Base-by-base conservation (phyloP, 1,140 invertebrate species). In the Oedothorax gibbosus region DNA sequence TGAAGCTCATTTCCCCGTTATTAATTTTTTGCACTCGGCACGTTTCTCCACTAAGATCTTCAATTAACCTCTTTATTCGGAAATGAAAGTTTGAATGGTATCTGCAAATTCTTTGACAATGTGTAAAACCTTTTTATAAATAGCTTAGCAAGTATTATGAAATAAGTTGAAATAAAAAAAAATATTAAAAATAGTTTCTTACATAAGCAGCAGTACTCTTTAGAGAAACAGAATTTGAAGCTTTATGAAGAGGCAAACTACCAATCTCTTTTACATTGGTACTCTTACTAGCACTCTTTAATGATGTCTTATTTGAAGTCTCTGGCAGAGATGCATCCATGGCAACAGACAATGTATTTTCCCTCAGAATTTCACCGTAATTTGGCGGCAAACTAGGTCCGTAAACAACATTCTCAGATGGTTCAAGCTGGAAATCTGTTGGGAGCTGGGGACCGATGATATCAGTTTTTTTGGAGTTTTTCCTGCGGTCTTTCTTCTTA, bases 371-470 rank as follows among this genome's bases (percentile, higher is more conserved):
- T 2, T 35, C 35, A 15, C 10, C 10, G 18, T 8, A 9, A 50
- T 53, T 51, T 71, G 35, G 35, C 35, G 35, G 35, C 18, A 9
- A 50, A 71, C 18, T 51, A 8, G 3, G 50, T 51, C 53, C 68
- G 9, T 71, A 7, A 18, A n/a, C 50, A 12, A 8, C 7, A n/a
- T 15, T n/a, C 4, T n/a, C 1, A 51, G 50, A 2, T 12, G n/a
- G 15, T 11, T 69, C 50, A 50, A 56, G 50, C 12, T 20, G 54
- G 54, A 65, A 66, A 49, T 66, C 51, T n/a, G 57, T 57, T 51
- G 86, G 86, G 9, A 86, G 53, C 11, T 75, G 71, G 11, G 86
- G 86, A 11, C 86, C 82, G 64, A 72, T 84, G n/a, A 71, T 5
- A 35, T 54, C 57, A 75, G 18, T 11, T 53, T 77, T 49, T 50